phyloP scores from a whole-genome alignment of 2,113 vertebrate genomes.

The Pogona vitticeps region DNA sequence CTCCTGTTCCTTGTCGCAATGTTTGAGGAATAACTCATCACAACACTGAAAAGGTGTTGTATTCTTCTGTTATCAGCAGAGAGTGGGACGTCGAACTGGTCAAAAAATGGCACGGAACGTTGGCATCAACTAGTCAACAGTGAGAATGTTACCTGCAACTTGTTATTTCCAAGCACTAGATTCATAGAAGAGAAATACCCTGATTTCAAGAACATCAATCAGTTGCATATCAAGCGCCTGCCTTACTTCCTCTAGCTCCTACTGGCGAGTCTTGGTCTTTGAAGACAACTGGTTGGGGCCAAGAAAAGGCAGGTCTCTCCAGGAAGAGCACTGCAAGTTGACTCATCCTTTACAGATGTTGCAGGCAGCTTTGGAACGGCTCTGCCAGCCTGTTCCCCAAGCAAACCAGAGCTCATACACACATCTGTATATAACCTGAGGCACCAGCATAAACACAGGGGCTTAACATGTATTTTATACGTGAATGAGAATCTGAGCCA shows the following conservation, averaged over 20 bases:
- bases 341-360: neutral
- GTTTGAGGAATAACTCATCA: no score
- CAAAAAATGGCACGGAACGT: no score
- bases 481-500: neutral
- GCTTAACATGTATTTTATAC: neutral
- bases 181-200: neutral
- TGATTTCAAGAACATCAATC: neutral
- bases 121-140: no score
- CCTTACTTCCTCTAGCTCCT: neutral
- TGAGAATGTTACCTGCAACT: no score
- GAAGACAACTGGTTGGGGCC: neutral
- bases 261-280: neutral
- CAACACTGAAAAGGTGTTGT: no score
- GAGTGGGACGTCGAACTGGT: no score
- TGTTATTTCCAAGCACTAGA: no score
- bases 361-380: neutral
- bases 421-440: neutral
- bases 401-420: neutral
- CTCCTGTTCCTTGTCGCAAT: no score
- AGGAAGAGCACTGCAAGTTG: neutral
- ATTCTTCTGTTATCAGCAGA: no score
- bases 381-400: no score
- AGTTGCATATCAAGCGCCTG: no score
- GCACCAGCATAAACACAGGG: no score
- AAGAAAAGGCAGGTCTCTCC: neutral